Evolutionary conservation across 2,888 invertebrate genomes (phyloP).

Genomic region (Odontocolon sp.): DNA sequence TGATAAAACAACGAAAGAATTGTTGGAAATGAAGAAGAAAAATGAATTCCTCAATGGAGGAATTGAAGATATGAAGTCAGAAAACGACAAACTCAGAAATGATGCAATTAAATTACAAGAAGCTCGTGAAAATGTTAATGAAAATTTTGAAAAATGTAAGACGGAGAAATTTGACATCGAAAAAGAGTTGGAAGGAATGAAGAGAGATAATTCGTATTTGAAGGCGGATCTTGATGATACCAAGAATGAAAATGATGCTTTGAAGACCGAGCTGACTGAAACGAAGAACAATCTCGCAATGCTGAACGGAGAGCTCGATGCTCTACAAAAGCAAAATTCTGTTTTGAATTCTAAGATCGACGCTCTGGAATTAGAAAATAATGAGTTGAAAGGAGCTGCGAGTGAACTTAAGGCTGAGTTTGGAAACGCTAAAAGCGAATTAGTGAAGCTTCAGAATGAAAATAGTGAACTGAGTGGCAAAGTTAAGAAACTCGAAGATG

Average conservation of each 20-base stretch:
- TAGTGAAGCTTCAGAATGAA: slow-evolving; percentile 39
- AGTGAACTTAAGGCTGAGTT: slow-evolving; percentile 35
- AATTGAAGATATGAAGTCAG: slow-evolving; percentile 18
- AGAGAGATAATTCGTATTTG: slow-evolving; percentile 37
- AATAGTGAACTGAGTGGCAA: slow-evolving; percentile 34
- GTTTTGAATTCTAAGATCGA: slow-evolving; percentile 33
- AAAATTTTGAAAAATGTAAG: slow-evolving; percentile 40
- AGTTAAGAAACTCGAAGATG: slow-evolving; percentile 48
- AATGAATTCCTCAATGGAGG: slow-evolving; percentile 36
- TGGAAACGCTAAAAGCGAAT: slow-evolving; percentile 31
- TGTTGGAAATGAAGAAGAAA: slow-evolving; percentile 32
- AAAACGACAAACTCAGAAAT: slow-evolving; percentile 34
- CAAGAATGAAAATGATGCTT: slow-evolving; percentile 33
- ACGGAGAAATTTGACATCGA: slow-evolving; percentile 21
- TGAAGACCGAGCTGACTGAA: slow-evolving; percentile 35
- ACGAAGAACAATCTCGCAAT: slow-evolving; percentile 45
- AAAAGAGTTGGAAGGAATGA: slow-evolving; percentile 43
- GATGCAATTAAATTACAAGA: slow-evolving; percentile 28
- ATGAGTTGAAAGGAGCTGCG: slow-evolving; percentile 44
- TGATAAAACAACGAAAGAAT: slow-evolving; percentile 20
- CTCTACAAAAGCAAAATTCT: slow-evolving; percentile 32
- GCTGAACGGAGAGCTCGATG: slow-evolving; percentile 47
- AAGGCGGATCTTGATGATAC: slow-evolving; percentile 38
- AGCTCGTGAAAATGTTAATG: slow-evolving; percentile 40
- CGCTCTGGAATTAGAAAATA: slow-evolving; percentile 41